These are phyloP conservation scores for Acanthurus tractus DNA, from an alignment of 2,797 vertebrate species.

Conservation along the genomic window DNA sequence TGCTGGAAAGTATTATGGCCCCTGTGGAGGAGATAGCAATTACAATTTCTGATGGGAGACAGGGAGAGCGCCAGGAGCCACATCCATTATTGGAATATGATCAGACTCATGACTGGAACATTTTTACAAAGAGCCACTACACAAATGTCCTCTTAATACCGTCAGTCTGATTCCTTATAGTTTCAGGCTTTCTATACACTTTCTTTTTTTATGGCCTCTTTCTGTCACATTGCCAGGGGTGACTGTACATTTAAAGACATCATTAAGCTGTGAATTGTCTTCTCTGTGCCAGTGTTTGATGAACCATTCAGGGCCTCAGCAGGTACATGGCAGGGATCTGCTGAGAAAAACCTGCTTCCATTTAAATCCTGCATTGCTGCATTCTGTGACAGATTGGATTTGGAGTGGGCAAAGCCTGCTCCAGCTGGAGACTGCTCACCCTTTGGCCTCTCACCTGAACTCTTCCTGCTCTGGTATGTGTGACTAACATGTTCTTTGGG, in stretches of 20 bases:
- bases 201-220: slow-evolving; percentile 20
- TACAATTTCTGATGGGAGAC: slow-evolving; percentile 76
- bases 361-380: slow-evolving; percentile 63
- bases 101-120: slow-evolving; percentile 74
- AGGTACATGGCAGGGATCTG: slow-evolving; percentile 61
- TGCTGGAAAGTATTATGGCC: slow-evolving; percentile 71
- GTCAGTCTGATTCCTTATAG: slow-evolving; percentile 40
- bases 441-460: slow-evolving; percentile 77
- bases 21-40: slow-evolving; percentile 78
- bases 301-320: slow-evolving; percentile 63
- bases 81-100: slow-evolving; percentile 70
- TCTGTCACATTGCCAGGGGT: slow-evolving; percentile 45
- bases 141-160: slow-evolving; percentile 62
- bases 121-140: slow-evolving; percentile 63
- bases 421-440: slow-evolving; percentile 78
- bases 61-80: slow-evolving; percentile 62
- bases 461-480: slow-evolving; percentile 77
- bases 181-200: slow-evolving; percentile 29
- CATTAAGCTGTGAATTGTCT: slow-evolving; percentile 60
- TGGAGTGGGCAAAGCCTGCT: slow-evolving; percentile 59
- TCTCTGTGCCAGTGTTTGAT: slow-evolving; percentile 61
- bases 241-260: slow-evolving; percentile 59
- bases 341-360: slow-evolving; percentile 61
- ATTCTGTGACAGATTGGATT: slow-evolving; percentile 77
- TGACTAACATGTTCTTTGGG: slow-evolving; percentile 79